Evolutionary conservation across 2,113 vertebrate species (phyloP).

Genomic region (Nycticebus coucang): DNA sequence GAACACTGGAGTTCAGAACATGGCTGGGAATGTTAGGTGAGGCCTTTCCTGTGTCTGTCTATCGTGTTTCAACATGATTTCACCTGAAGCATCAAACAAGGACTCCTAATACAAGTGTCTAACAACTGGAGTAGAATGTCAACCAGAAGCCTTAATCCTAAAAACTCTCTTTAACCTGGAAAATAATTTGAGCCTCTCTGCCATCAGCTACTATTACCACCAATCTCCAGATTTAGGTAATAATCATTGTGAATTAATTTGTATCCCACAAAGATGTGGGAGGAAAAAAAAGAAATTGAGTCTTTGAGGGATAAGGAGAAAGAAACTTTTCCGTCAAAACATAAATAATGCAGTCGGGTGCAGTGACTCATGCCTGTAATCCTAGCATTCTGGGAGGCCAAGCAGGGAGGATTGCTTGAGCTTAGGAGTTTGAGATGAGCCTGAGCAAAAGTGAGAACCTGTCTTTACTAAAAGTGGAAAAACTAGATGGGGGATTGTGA

Average conservation of each 20-base stretch:
- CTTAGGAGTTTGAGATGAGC: no score
- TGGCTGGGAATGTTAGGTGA: rapidly evolving
- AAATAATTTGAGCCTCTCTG: background rate
- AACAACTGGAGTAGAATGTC: background rate
- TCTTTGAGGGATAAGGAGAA: background rate
- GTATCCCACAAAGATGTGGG: background rate
- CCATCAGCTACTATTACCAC: background rate
- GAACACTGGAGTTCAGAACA: background rate
- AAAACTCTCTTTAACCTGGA: constrained; percentile 39
- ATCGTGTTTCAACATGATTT: background rate
- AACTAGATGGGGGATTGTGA: no score
- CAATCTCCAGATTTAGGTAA: background rate
- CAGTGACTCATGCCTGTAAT: no score
- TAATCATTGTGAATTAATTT: background rate
- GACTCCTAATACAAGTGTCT: background rate
- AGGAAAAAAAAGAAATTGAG: background rate
- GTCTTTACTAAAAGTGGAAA: no score
- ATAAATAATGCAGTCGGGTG: background rate
- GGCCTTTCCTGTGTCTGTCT: no score
- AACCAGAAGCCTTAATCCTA: background rate
- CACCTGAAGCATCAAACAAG: background rate
- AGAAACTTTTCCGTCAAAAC: background rate
- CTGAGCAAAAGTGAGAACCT: no score
- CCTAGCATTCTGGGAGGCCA: no score
- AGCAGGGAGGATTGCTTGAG: no score